phyloP scores from a whole-genome alignment of 2,888 invertebrate species.

The Ophonus ardosiacus region DNA sequence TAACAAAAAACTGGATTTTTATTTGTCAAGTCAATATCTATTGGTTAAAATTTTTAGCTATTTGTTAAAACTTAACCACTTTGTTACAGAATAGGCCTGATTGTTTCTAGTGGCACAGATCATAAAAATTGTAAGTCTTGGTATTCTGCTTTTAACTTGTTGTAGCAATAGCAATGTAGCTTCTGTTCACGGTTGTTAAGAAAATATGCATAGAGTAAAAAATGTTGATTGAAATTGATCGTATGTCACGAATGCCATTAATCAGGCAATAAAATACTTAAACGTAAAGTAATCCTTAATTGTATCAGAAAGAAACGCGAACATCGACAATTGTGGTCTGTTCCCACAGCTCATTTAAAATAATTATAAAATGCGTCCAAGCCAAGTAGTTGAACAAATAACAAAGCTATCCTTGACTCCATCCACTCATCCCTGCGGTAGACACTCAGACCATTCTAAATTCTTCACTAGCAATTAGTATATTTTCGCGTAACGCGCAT shows the following conservation, averaged over 20 bases:
- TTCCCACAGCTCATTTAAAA: constrained; percentile 44
- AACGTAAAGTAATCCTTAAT: constrained; percentile 45
- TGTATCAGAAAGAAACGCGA: constrained; percentile 40
- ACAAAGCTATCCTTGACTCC: constrained; percentile 21
- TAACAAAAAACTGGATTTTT: too few species aligned
- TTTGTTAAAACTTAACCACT: too few species aligned
- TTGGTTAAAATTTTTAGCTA: too few species aligned
- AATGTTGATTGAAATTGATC: constrained; percentile 36
- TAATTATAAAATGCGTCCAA: constrained; percentile 40
- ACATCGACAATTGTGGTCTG: constrained; percentile 32
- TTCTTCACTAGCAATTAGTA: constrained; percentile 59
- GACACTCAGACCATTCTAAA: constrained; percentile 11
- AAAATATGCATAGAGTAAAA: constrained; percentile 7
- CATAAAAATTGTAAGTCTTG: too few species aligned
- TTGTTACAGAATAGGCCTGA: too few species aligned
- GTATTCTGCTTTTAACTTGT: too few species aligned
- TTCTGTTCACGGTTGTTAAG: neutral
- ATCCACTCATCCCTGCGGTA: constrained; percentile 2
- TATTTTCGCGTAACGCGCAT: constrained; percentile 63
- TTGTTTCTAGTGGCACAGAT: too few species aligned
- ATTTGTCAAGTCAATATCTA: too few species aligned
- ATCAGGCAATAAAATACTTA: constrained; percentile 44
- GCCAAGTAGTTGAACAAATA: constrained; percentile 17
- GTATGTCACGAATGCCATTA: constrained; percentile 28
- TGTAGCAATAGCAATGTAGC: too few species aligned